A percentile compares a stretch with the other conserved stretches of the same genome.
Conservation (phyloP, 2,113 vertebrate species). For the Chinchilla lanigera region DNA sequence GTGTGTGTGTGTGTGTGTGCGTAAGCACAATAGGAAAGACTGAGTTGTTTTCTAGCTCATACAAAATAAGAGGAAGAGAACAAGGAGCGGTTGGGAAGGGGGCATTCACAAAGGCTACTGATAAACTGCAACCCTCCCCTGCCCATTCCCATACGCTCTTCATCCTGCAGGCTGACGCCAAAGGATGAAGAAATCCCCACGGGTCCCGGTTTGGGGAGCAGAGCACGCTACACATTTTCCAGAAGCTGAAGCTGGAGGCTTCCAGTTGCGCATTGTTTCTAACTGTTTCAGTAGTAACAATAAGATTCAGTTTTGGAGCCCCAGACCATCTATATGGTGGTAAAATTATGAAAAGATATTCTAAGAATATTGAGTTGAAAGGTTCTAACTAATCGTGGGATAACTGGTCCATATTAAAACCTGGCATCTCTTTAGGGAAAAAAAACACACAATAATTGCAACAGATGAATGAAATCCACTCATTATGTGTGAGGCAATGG, state of each 20-base stretch:
- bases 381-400: slow-evolving; percentile 69
- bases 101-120: not conserved
- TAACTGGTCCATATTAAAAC: slow-evolving; percentile 82
- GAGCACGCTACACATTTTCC: not conserved
- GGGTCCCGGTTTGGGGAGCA: not conserved
- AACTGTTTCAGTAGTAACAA: slow-evolving; percentile 43
- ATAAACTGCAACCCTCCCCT: not conserved
- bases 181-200: not conserved
- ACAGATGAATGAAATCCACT: slow-evolving; percentile 81
- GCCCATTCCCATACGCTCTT: not conserved
- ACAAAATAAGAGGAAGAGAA: not conserved
- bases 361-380: slow-evolving; percentile 53
- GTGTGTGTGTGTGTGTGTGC: too few species aligned
- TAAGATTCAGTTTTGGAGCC: slow-evolving; percentile 61
- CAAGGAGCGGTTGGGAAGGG: not conserved
- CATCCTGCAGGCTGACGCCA: not conserved
- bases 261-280: not conserved
- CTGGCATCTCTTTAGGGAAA: slow-evolving; percentile 51
- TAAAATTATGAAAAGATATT: slow-evolving; percentile 57
- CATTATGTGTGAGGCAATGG: slow-evolving; percentile 79
- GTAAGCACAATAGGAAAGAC: not conserved
- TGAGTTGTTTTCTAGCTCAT: not conserved
- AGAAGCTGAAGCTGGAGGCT: not conserved
- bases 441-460: slow-evolving; percentile 67
- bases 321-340: slow-evolving; percentile 35